These are phyloP conservation scores for Acyrthosiphon pisum DNA, from an alignment of 1,140 invertebrate species.

Conservation along the genomic window DNA sequence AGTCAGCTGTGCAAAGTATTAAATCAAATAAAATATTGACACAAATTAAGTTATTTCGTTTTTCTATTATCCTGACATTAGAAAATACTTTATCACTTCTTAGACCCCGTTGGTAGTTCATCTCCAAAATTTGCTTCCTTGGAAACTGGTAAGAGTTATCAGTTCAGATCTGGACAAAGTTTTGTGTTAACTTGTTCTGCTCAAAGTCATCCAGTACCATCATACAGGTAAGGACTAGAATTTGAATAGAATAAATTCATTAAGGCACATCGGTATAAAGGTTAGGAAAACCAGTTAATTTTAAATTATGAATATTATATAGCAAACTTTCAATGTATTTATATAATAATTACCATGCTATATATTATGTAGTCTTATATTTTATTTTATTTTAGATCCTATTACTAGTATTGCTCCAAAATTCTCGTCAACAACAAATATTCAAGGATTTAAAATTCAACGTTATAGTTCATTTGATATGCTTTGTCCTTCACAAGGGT, in stretches of 20 bases:
- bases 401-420: slow-evolving; percentile 71
- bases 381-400: slow-evolving; percentile 67
- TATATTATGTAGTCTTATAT: background rate
- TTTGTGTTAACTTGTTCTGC: slow-evolving; percentile 68
- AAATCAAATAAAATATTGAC: background rate
- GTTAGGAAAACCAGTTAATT: background rate
- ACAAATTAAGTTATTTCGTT: background rate
- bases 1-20: background rate
- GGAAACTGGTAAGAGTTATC: slow-evolving; percentile 65
- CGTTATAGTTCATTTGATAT: slow-evolving; percentile 66
- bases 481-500: slow-evolving; percentile 75
- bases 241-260: background rate
- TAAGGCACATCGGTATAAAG: background rate
- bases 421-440: slow-evolving; percentile 60
- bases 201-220: slow-evolving; percentile 72
- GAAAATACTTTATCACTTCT: slow-evolving; percentile 54
- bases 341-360: background rate
- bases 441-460: slow-evolving; percentile 63
- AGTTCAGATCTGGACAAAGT: slow-evolving; percentile 66
- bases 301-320: background rate
- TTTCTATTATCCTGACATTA: background rate
- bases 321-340: background rate
- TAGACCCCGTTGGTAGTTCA: slow-evolving; percentile 63
- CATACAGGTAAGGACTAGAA: slow-evolving; percentile 65
- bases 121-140: slow-evolving; percentile 67